Evolutionary conservation across 2,888 invertebrate genomes (phyloP), one percentile per base, ranked within the genome.

Genomic region (Epistrophella euchroma): DNA sequence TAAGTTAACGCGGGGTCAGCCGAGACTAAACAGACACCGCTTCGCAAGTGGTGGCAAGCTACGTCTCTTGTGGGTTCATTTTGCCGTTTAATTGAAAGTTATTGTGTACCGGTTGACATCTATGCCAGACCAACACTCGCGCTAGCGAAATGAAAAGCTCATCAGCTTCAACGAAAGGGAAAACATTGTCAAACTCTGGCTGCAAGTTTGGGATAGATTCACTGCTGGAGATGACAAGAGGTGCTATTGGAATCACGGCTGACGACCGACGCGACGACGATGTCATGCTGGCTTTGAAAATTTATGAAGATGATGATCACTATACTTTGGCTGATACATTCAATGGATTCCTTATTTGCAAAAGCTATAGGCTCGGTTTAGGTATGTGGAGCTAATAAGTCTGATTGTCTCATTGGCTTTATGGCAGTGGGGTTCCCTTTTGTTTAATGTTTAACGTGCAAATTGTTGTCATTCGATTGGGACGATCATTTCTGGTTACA

Each of bases 51-150:
- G 55, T 80, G 64, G 70, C 68, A 73, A 72, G 22, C 73, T 71
- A 76, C 73, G 64, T 70, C 28, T 28, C 6, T 50, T 78, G n/a
- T 77, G 50, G 78, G 60, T 79, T 75, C 70, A 77, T 81, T 81
- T 81, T 81, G 70, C 60, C 52, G 78, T 78, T 81, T 86, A 86
- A 78, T 86, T 82, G 82, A 86, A 86, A 82, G 78, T 86, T 82
- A 82, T 82, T 74, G 82, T 71, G 72, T 60, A 62, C 50, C 76
- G 52, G 37, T 25, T 25, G 40, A 71, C 64, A 50, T 66, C 66
- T 55, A 62, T 62, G 71, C 74, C 17, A 76, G 64, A 71, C 75
- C 47, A 75, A 28, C 52, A 15, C 19, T 70, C n/a, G 15, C 45
- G 17, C 2, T 56, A 74, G 13, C 40, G 62, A 70, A 74, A 84